Base-by-base conservation (phyloP, 2,888 invertebrate genomes). In the Sesia bembeciformis region DNA sequence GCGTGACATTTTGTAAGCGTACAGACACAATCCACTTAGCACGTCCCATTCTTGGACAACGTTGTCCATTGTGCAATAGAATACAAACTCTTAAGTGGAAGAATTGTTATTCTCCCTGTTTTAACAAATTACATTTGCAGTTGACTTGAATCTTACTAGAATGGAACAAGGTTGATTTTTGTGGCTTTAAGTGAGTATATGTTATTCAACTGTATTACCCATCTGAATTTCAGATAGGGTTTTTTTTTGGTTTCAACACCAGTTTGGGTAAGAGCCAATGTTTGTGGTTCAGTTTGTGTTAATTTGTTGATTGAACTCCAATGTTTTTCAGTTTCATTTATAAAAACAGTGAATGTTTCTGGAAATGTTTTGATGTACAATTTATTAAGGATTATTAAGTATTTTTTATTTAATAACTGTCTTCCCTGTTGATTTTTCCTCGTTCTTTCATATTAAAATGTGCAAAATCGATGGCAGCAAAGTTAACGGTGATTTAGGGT, bases 141-240 rank as follows among this genome's bases (percentile, higher is more conserved):
- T 50, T 39, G 42, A 39, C 39, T 39, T 50, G 5, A 4, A 23
- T 6, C 7, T 8, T 39, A 39, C 38, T 5, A 38, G 7, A 8
- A 3, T 8, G 50, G 4, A 38, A 38, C 38, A 39, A 39, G 50
- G 50, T 39, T 38, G 38, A 3, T 8, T 50, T 38, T 39, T 42
- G 42, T 42, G 42, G 42, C 7, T 42, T 42, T 42, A 42, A 7
- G 42, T 6, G 42, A 42, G 42, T 2, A 3, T 2, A 5, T 42
- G 7, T 6, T 3, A 2, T 42, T 42, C 42, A 42, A 42, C 42
- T 50, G 5, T 50, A 39, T 38, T 5, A 39, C 23, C 50, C 39
- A 80, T 80, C 77, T 78, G 76, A 80, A 81, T 71, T 81, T 81
- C 77, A 76, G 75, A 79, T 80, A 69, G 66, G 69, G 70, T 73